Evolutionary conservation across 2,888 invertebrate genomes (phyloP), one percentile per base, ranked within the genome.

Genomic region (Sminthurinus aureus): DNA sequence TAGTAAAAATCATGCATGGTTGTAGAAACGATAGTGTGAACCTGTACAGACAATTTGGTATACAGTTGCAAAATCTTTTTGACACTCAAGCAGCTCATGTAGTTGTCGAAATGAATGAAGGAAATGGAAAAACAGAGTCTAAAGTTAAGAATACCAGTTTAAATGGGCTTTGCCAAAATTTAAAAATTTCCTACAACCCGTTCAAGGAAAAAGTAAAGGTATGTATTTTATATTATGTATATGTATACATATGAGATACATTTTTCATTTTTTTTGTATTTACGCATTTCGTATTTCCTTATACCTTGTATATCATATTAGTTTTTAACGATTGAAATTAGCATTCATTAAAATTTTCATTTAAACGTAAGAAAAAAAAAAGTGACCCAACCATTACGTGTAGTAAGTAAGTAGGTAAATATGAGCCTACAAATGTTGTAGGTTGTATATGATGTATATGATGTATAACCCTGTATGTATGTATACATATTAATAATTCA

Each of bases 81-180:
- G 97, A 98, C 90, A 97, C 97, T 64, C 97, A 96, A 93, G 95
- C 95, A 66, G 98, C 97, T 71, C 96, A 98, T 91, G 96, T 97
- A 81, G 95, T 98, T 15, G 91, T 98, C 78, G 96, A 97, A 78
- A 83, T 85, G 83, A 83, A 64, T 22, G 84, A 83, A 13, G 89
- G 94, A 94, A 89, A 97, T 97, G 91, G 95, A 96, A 89, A 95
- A 95, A 97, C 98, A 64, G 96, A 98, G 79, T 96, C 97, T 90
- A 98, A 98, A 92, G 96, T 97, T 81, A 97, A 98, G 91, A 96
- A 96, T 90, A 94, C 97, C 77, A 96, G 96, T 88, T 92, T 98
- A 84, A 96, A 97, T 91, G 95, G 97, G 81, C 92, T 98, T 82
- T 98, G 98, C 91, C 95, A 97, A 91, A 92, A 94, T 86, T 96